phyloP scores from a whole-genome alignment of 2,113 vertebrate genomes.

The Hiodon alosoides region DNA sequence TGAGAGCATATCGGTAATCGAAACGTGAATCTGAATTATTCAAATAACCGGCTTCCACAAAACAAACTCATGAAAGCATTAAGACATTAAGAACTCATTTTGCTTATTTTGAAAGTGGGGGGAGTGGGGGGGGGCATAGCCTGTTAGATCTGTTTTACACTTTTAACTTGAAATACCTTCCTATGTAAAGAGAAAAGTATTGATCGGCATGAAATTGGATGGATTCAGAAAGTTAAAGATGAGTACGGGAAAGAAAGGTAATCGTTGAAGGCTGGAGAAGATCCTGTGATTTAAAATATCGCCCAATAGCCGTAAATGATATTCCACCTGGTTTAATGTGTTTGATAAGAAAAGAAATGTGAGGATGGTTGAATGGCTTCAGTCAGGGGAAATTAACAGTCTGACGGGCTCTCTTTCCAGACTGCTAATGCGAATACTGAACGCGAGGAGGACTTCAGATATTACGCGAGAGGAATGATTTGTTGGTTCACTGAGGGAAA shows the following conservation, averaged over 20 bases:
- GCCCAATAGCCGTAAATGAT: constrained; percentile 17
- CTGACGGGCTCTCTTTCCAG: neutral
- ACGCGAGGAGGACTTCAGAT: neutral
- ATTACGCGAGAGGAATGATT: neutral
- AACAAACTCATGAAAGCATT: no score
- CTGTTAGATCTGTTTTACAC: no score
- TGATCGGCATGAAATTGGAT: neutral
- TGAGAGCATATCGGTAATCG: no score
- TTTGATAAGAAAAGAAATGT: neutral
- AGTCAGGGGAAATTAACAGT: neutral
- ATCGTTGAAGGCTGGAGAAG: neutral
- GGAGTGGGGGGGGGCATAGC: no score
- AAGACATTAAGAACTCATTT: no score
- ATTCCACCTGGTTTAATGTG: constrained; percentile 30
- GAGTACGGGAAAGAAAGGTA: neutral
- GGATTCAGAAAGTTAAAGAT: neutral
- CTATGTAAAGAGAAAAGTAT: no score
- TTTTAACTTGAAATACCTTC: no score
- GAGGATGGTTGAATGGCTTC: neutral
- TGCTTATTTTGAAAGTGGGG: no score
- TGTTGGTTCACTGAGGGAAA: neutral
- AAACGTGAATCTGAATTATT: no score
- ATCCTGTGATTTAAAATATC: neutral
- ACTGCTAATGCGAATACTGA: neutral
- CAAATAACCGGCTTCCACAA: no score